Base-by-base conservation (phyloP, 2,888 invertebrate genomes). In the Euspilapteryx auroguttella region DNA sequence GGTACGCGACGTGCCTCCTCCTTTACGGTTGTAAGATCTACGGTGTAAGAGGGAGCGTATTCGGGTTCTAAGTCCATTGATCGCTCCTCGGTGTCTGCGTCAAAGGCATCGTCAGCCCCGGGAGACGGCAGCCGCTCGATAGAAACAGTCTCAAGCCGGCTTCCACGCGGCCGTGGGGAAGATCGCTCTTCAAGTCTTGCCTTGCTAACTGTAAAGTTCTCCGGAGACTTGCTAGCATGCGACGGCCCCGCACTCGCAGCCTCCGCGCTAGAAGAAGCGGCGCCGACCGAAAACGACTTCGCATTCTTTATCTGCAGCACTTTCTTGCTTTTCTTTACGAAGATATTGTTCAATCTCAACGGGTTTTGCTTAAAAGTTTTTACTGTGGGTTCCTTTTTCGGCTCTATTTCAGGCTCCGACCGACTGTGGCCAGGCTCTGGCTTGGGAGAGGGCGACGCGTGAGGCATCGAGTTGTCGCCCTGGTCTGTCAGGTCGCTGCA, bases 401-500 rank as follows among this genome's bases (percentile, higher is more conserved):
- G 22, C 13, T 12, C 20, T 20, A 32, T 32, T 38, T 38, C 36
- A 12, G 14, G 13, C 7, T 27, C 27, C 13, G n/a, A 9, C 10
- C 38, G 37, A 27, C 35, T 34, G 39, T 43, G 42, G 35, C 36
- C 42, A 38, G 32, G 45, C 37, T 39, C 42, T 9, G 51, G 49
- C 38, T 58, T 63, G 8, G 56, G 61, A 13, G 58, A 54, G 12
- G 55, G 37, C 31, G 49, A 41, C 14, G 47, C 40, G 29, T 37
- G 54, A 34, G 71, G 71, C 13, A 46, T 58, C 5, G 65, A 65
- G 39, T 63, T 69, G n/a, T 73, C 73, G 3, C 66, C 63, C 36
- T 52, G 54, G 40, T 75, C 76, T 2, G 73, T 73, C 30, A 76
- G 41, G 39, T 76, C 76, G 44, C 76, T 75, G 42, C 71, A 71